Evolutionary conservation across 1,140 invertebrate genomes (phyloP).

Genomic region (Anastrepha ludens): DNA sequence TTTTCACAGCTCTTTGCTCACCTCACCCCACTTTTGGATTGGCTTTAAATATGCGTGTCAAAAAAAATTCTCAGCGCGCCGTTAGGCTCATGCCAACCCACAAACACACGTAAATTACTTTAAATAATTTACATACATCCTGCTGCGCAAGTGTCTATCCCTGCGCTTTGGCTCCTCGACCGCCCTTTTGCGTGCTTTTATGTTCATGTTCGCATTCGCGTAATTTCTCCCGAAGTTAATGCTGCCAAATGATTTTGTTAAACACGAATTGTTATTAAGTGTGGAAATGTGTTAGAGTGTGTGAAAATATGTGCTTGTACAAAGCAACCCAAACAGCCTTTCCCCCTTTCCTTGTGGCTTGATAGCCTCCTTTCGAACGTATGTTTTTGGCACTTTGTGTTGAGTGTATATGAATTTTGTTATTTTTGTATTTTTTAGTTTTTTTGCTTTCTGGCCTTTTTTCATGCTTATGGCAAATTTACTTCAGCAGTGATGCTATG

Average conservation of each 20-base stretch:
- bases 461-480: conserved; percentile 4
- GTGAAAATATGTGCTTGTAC: too few relatives aligned
- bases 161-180: not conserved
- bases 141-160: conserved; percentile 1
- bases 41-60: conserved; percentile 11
- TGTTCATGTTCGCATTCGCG: conserved; percentile 33
- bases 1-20: not conserved
- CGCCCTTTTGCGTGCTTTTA: conserved; percentile 32
- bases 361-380: not conserved
- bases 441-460: not conserved
- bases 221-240: conserved; percentile 47
- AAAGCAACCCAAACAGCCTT: too few relatives aligned
- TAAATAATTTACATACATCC: conserved; percentile 24
- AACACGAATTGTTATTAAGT: conserved; percentile 50
- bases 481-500: not conserved
- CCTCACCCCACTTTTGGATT: not conserved
- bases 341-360: too few relatives aligned
- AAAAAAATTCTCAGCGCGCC: not conserved
- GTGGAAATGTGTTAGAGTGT: not conserved
- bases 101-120: not conserved
- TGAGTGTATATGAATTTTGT: not conserved
- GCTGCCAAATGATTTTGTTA: conserved; percentile 53
- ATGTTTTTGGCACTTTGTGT: not conserved
- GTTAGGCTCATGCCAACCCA: not conserved
- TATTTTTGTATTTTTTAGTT: not conserved